These are phyloP conservation scores for Amblyraja radiata DNA, from an alignment of 2,797 vertebrate species.

Conservation along the genomic window DNA sequence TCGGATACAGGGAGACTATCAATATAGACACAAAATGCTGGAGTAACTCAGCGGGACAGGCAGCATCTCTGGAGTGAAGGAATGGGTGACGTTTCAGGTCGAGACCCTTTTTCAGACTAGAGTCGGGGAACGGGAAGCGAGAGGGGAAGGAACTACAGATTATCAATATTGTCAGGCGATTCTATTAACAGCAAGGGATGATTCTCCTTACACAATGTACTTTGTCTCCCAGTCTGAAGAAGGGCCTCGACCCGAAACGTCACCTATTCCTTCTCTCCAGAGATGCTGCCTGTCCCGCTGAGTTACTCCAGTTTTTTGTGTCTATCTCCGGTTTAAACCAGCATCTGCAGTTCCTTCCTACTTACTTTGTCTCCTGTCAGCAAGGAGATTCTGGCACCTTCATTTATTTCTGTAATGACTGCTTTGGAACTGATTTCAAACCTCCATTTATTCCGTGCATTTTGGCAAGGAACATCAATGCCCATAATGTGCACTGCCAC, in stretches of 20 bases:
- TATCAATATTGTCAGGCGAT: background rate
- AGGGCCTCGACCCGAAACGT: too few relatives aligned
- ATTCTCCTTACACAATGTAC: background rate
- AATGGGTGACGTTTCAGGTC: too few relatives aligned
- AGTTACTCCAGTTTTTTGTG: too few relatives aligned
- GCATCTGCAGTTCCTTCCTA: too few relatives aligned
- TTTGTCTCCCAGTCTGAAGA: background rate
- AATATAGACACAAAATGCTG: background rate
- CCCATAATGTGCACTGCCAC: background rate
- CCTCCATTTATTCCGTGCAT: background rate
- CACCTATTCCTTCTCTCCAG: too few relatives aligned
- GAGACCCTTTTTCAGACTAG: too few relatives aligned
- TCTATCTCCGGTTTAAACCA: too few relatives aligned
- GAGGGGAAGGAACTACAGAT: background rate
- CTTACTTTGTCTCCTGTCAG: background rate
- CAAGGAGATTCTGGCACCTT: background rate
- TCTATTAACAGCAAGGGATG: background rate
- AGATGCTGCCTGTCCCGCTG: too few relatives aligned
- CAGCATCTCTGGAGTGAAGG: too few relatives aligned
- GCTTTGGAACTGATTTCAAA: background rate
- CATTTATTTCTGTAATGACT: background rate
- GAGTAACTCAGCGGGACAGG: too few relatives aligned
- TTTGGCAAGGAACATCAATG: background rate
- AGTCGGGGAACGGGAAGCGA: too few relatives aligned
- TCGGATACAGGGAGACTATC: background rate